Conservation (phyloP, 2,888 invertebrate genomes). For the Agrochola lychnidis region DNA sequence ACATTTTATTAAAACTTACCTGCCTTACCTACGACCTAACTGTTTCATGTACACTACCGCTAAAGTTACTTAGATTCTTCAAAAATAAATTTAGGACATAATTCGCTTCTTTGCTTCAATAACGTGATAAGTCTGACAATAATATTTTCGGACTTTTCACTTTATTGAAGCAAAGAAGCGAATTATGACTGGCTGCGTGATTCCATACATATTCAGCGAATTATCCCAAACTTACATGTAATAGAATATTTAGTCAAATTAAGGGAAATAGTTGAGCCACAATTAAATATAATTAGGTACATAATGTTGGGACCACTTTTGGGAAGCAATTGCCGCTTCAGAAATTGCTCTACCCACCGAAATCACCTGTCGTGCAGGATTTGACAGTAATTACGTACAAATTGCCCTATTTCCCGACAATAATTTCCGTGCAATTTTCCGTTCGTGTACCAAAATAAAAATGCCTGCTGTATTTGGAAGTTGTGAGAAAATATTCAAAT, state of each 20-base stretch:
- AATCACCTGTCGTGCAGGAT: slow-evolving; percentile 24
- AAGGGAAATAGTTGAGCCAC: slow-evolving; percentile 27
- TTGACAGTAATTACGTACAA: slow-evolving; percentile 45
- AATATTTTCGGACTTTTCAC: no score
- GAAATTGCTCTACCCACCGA: slow-evolving; percentile 29
- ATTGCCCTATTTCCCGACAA: slow-evolving; percentile 50
- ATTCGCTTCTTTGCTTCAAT: no score
- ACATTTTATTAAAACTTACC: neutral
- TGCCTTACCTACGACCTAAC: neutral
- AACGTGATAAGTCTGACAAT: no score
- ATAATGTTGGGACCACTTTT: slow-evolving; percentile 9
- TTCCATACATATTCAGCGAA: neutral
- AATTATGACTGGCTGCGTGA: neutral
- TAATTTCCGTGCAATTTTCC: slow-evolving; percentile 47
- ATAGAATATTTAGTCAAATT: slow-evolving; percentile 31
- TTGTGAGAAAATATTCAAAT: slow-evolving; percentile 7
- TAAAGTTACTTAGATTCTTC: neutral
- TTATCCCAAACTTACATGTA: neutral
- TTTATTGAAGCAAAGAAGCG: no score
- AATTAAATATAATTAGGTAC: slow-evolving; percentile 32
- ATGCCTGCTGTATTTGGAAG: neutral
- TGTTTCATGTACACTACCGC: neutral
- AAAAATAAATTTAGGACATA: neutral
- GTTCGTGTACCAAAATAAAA: slow-evolving; percentile 19
- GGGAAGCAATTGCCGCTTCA: slow-evolving; percentile 30